Base-by-base conservation (phyloP, 2,888 invertebrate species). In the Rhodophaea formosa region DNA sequence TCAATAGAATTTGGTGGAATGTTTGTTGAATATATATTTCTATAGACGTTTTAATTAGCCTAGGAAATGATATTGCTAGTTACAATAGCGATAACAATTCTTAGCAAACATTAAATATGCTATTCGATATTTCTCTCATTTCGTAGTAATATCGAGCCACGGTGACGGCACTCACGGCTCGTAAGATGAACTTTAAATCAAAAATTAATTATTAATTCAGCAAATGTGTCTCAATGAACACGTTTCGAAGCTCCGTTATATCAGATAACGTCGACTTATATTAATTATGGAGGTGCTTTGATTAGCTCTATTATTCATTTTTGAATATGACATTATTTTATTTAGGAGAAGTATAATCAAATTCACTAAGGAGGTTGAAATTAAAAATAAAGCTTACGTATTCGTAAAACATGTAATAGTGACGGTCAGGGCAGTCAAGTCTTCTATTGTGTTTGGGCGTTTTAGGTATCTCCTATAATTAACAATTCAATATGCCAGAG, bases 161-260 rank as follows among this genome's bases (percentile, higher is more conserved):
- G 39, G 39, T 3, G 39, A n/a, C 39, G 3, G 35, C 7, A 35
- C 12, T 35, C n/a, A n/a, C 23, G 23, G 3, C 23, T 23, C 23
- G 2, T 10, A 12, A n/a, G 12, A 17, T 15, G 23, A 32, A 17
- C 12, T 23, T 23, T 42, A 53, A 53, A 53, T 53, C 43, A 23
- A 23, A 23, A 53, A 42, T 39, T 29, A 43, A 49, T 53, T 53
- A 57, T 45, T 55, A 51, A 59, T 56, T 58, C 53, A 52, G 54
- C 51, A 56, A 61, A 59, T 58, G 54, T 51, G 59, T 49, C 57
- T 59, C 44, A 56, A 47, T 56, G 52, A 54, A 35, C 51, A 58
- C 54, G 58, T 59, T 60, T 56, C 35, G 53, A 56, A 5, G 44
- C 43, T 7, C 60, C 59, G 62, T 60, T 60, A 62, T 30, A 59